Percentiles rank a stretch among this genome's conserved stretches.
Conservation (phyloP, 2,113 vertebrate genomes). For the Capreolus pygargus region DNA sequence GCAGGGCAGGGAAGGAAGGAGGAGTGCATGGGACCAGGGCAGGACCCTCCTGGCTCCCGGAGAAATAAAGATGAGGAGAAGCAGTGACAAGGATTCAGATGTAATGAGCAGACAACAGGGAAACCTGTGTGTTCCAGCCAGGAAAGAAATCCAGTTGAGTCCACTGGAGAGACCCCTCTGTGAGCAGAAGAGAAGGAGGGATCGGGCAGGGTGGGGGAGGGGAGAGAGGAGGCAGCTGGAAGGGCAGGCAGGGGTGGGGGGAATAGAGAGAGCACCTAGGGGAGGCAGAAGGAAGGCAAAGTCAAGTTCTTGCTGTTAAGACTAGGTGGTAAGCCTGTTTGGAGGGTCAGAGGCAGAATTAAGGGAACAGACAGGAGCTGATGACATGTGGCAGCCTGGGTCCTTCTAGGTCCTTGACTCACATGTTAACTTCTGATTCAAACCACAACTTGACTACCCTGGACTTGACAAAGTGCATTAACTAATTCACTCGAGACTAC, state of each 20-base stretch:
- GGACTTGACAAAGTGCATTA: not conserved
- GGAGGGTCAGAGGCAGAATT: not conserved
- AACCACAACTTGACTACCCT: not conserved
- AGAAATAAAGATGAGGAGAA: not conserved
- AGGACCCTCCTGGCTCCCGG: not conserved
- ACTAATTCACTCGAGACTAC: not conserved
- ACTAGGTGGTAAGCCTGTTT: not conserved
- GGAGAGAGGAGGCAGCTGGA: not conserved
- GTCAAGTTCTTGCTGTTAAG: not conserved
- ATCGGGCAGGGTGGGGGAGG: accelerated
- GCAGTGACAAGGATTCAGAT: not conserved
- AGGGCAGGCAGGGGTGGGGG: not conserved
- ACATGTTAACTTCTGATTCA: not conserved
- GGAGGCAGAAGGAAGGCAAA: not conserved
- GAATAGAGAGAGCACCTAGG: not conserved
- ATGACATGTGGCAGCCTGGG: not conserved
- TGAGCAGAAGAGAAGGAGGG: not conserved
- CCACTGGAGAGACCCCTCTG: not conserved
- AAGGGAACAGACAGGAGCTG: not conserved
- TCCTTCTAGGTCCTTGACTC: not conserved
- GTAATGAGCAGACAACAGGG: not conserved
- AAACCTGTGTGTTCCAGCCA: not conserved
- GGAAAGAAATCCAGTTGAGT: not conserved
- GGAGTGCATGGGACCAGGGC: not conserved
- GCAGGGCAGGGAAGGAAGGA: not conserved